phyloP scores from a whole-genome alignment of 30 jellyfish, hydroid and myxozoan genomes.

The Phacellophora camtschatica region DNA sequence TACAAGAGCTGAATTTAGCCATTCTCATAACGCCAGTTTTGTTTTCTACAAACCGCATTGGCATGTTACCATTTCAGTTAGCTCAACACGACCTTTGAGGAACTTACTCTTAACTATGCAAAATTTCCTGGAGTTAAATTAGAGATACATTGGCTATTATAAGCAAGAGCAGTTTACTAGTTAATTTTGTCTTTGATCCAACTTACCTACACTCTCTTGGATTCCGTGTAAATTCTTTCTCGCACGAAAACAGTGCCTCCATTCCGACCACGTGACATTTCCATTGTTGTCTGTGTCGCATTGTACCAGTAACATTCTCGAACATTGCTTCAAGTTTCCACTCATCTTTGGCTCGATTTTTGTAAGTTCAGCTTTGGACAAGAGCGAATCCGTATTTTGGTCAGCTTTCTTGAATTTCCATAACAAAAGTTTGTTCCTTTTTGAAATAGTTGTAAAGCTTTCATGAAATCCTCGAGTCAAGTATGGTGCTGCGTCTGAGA shows the following conservation, averaged over 20 bases:
- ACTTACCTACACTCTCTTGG: too few relatives aligned
- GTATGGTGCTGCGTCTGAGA: slow-evolving; percentile 21
- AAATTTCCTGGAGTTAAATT: too few relatives aligned
- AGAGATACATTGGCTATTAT: too few relatives aligned
- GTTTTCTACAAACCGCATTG: too few relatives aligned
- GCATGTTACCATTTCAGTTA: too few relatives aligned
- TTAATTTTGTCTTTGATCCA: too few relatives aligned
- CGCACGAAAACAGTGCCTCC: slow-evolving; percentile 60
- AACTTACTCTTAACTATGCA: too few relatives aligned
- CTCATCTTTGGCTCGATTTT: slow-evolving; percentile 28
- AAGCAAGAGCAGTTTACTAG: too few relatives aligned
- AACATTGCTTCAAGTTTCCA: slow-evolving; percentile 18
- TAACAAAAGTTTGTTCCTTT: slow-evolving; percentile 21
- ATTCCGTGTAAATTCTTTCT: too few relatives aligned
- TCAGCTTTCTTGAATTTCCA: slow-evolving; percentile 78
- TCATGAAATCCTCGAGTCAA: slow-evolving; percentile 30
- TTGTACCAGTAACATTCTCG: not conserved
- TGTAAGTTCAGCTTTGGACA: slow-evolving; percentile 37
- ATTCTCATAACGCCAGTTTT: too few relatives aligned
- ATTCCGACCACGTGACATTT: slow-evolving; percentile 61
- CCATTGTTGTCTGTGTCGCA: slow-evolving; percentile 64
- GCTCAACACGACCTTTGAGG: too few relatives aligned
- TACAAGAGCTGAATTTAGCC: too few relatives aligned
- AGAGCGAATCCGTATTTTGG: slow-evolving; percentile 27
- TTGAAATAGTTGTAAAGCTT: slow-evolving; percentile 46